Evolutionary conservation across 2,113 vertebrate genomes (phyloP), one percentile per base, ranked within the genome.

Genomic region (Ammodytes dubius): DNA sequence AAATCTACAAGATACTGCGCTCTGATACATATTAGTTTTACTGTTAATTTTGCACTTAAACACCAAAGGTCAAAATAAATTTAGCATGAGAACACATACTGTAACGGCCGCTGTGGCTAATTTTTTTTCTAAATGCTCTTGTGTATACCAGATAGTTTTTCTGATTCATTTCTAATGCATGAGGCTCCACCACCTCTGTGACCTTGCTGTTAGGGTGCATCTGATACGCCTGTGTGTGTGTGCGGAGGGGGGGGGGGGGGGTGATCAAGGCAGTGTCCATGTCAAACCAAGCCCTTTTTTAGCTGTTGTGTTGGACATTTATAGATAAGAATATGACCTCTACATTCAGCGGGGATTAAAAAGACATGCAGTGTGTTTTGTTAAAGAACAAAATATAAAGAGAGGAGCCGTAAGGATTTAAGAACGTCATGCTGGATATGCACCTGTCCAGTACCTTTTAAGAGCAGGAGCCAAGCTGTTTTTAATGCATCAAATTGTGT

Each of bases 141-240:
- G 46, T 66, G 27, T 71, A 11, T 60, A 77, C 43, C 53, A 43
- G 17, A 74, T 70, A 35, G 39, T 67, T 70, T 69, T 57, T 47
- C 61, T 59, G 27, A 71, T 49, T 79, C 52, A 74, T 88, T 77
- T 70, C 66, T 74, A 74, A 88, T 86, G 77, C 72, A 70, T 57
- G 73, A 83, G 50, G 35, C 76, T 67, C 65, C 67, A 57, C 19
- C 65, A 46, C 59, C 70, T 70, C 65, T 63, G 57, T 81, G 59
- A 80, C 77, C 69, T 77, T 56, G 68, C 77, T 69, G 60, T 81
- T 70, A 60, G 37, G 52, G 71, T 65, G 27, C 17, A 59, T 64
- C 35, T 52, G 67, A 77, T 70, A 50, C 43, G 13, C 27, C 39
- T 47, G 19, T 59, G 7, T 63, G 60, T 40, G 45, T 58, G 27